phyloP scores from a whole-genome alignment of 2,797 vertebrate species.

The Cryptoblepharus egeriae region DNA sequence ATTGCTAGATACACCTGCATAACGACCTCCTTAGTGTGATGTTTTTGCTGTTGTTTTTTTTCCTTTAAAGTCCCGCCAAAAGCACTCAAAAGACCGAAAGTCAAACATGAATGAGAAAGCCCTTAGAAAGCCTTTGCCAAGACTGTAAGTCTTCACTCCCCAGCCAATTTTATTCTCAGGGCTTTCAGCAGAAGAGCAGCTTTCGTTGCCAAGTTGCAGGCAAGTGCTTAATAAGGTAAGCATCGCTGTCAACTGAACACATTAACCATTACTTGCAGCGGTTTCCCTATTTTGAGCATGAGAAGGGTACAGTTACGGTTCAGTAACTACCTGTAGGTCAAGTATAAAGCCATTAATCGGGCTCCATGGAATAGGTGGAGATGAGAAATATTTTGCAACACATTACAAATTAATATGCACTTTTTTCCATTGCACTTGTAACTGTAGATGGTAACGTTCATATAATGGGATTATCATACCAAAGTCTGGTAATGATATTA shows the following conservation, averaged over 20 bases:
- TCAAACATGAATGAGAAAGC: background rate
- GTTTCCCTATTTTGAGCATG: background rate
- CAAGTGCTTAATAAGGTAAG: background rate
- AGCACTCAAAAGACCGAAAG: background rate
- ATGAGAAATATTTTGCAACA: background rate
- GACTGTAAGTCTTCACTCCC: background rate
- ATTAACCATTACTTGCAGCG: background rate
- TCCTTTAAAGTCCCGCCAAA: background rate
- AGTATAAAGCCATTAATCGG: background rate
- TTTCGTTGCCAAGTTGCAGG: background rate
- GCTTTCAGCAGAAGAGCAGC: background rate
- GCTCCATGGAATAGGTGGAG: background rate
- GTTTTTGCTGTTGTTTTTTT: accelerated
- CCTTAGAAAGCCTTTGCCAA: background rate
- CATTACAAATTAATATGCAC: background rate
- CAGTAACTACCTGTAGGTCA: background rate
- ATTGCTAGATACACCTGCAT: background rate
- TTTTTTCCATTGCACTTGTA: background rate
- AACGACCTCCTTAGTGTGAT: background rate
- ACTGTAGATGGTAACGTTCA: too few relatives aligned
- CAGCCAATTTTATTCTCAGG: slow-evolving; percentile 2
- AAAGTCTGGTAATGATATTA: too few relatives aligned
- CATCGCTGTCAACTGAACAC: background rate
- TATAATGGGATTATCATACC: background rate
- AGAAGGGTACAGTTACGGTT: background rate